phyloP scores from a whole-genome alignment of 2,888 invertebrate genomes.

The Proisotoma minuta region DNA sequence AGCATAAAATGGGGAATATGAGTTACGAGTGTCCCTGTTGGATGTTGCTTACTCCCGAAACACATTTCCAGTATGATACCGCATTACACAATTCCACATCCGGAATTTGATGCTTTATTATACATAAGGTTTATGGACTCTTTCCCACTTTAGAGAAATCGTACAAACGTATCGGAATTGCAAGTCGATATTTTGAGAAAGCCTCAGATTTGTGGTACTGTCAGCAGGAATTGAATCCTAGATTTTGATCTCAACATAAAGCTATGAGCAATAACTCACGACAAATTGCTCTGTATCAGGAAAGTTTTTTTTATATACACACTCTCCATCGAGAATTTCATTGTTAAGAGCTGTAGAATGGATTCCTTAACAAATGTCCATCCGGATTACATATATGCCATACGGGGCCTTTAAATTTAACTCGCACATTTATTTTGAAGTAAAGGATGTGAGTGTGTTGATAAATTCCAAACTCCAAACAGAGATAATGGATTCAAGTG shows the following conservation, averaged over 20 bases:
- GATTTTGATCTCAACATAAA: slow-evolving; percentile 3
- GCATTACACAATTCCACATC: not conserved
- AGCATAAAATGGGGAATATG: too few relatives aligned
- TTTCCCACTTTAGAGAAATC: not conserved
- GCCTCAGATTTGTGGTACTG: too few relatives aligned
- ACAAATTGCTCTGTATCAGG: slow-evolving; percentile 1
- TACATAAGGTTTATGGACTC: slow-evolving; percentile 5
- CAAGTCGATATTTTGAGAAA: not conserved
- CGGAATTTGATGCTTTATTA: not conserved
- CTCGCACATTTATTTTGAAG: too few relatives aligned
- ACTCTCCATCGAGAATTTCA: too few relatives aligned
- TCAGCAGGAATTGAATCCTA: not conserved
- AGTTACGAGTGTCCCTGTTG: too few relatives aligned
- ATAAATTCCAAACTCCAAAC: not conserved
- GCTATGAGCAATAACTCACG: slow-evolving; percentile 4
- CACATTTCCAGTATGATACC: too few relatives aligned
- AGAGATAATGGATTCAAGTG: slow-evolving; percentile 13
- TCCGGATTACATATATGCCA: too few relatives aligned
- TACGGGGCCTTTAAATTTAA: too few relatives aligned
- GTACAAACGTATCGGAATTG: not conserved
- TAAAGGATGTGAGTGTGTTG: too few relatives aligned
- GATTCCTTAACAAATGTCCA: too few relatives aligned
- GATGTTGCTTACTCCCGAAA: too few relatives aligned
- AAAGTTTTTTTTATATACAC: not conserved
- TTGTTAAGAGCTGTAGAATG: too few relatives aligned